Evolutionary conservation across 1,140 invertebrate species (phyloP).

Genomic region (Drosophila fuyamai): DNA sequence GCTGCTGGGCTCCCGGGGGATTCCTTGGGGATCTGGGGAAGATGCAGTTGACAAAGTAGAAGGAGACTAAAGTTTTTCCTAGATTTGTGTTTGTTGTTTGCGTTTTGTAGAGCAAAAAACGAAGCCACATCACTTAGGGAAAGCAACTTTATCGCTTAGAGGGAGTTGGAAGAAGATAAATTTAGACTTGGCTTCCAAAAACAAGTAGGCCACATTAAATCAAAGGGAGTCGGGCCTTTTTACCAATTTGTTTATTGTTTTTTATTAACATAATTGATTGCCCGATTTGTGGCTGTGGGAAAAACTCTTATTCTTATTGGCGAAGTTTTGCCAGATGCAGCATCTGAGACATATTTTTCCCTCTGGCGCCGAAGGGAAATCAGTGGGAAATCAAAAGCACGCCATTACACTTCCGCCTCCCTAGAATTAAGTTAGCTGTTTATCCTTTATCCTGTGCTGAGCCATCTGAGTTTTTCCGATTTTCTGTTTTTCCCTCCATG

Average conservation of each 20-base stretch:
- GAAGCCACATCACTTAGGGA: slow-evolving; percentile 60
- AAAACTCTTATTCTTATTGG: slow-evolving; percentile 43
- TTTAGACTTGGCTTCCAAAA: slow-evolving; percentile 14
- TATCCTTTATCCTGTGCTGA: slow-evolving; percentile 63
- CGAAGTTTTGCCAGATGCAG: slow-evolving; percentile 60
- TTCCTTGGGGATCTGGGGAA: not conserved
- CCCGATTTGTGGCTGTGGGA: slow-evolving; percentile 20
- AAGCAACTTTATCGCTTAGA: slow-evolving; percentile 74
- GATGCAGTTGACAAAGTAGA: slow-evolving; percentile 71
- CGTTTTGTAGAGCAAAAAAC: slow-evolving; percentile 34
- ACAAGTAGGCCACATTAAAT: slow-evolving; percentile 50
- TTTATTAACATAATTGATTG: slow-evolving; percentile 79
- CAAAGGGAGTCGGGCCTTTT: slow-evolving; percentile 21
- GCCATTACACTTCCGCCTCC: slow-evolving; percentile 48
- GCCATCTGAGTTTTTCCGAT: slow-evolving; percentile 17
- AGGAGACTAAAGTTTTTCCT: slow-evolving; percentile 59
- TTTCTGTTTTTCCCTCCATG: not conserved
- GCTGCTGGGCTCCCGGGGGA: slow-evolving; percentile 11
- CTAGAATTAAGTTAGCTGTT: slow-evolving; percentile 65
- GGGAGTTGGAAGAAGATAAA: slow-evolving; percentile 7
- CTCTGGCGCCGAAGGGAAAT: slow-evolving; percentile 23
- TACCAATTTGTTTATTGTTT: slow-evolving; percentile 73
- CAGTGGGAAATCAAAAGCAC: slow-evolving; percentile 51
- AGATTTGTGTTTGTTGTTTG: slow-evolving; percentile 67
- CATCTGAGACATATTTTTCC: slow-evolving; percentile 27